Evolutionary conservation across 2,797 vertebrate species (phyloP), one percentile per base, ranked within the genome.

Genomic region (Cossypha polioptera): DNA sequence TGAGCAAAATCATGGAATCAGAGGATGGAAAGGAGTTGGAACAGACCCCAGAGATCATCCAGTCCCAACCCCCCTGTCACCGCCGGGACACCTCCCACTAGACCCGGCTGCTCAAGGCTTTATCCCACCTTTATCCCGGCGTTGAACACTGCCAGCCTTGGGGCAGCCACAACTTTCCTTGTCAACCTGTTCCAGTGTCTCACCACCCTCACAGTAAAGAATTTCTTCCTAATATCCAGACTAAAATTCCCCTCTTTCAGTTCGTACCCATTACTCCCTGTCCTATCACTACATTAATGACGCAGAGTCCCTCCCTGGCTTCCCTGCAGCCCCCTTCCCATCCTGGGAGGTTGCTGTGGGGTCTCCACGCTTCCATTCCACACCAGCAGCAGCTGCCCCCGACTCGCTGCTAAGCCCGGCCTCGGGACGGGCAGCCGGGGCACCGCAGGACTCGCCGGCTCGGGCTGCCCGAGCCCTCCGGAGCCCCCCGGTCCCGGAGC

Each of bases 351-450:
- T 16, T 24, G 6, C 19, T n/a, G 0, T 36, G 77, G 48, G 22
- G 13, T 75, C 55, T 20, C 31, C 48, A 28, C 7, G 16, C 47
- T 11, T 1, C 4, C 15, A 3, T 0, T 20, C 29, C 9, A 9
- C 0, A 11, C 16, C 7, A 22, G 10, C 21, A 26, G 54, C 63
- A 26, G 42, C 48, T 1, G 19, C 2, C 11, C 18, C 33, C 13
- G 2, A 14, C n/a, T 10, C 21, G 12, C 36, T 61, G 36, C 80
- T 2, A 3, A 18, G 6, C 6, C 25, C 10, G 29, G 20, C 9
- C 12, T 9, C 9, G 4, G 31, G 2, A 14, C 4, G 1, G 8
- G 20, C 45, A 29, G 20, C 6, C 9, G 2, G 2, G 12, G 1
- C 9, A 8, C 9, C 11, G 5, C 12, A 3, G 36, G 2, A 6